Percentiles rank a stretch among this genome's conserved stretches.
These are phyloP conservation scores for Apomyelois bistriatella DNA, from an alignment of 2,888 invertebrate genomes.

Conservation along the genomic window DNA sequence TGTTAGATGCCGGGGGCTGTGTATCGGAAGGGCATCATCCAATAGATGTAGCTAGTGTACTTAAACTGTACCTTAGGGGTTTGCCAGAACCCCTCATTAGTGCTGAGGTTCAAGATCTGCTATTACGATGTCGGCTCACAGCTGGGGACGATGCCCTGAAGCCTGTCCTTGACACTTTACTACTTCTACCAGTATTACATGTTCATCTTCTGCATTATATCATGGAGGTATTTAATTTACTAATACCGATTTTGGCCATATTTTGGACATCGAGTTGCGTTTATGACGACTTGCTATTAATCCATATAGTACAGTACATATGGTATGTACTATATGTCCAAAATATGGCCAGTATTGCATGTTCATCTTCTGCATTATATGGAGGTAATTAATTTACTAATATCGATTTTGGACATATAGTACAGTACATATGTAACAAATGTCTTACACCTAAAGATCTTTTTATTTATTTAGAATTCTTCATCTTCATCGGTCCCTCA, in stretches of 20 bases:
- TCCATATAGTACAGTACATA: no score
- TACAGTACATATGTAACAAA: no score
- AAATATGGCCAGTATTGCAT: slow-evolving; percentile 88
- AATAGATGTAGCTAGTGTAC: slow-evolving; percentile 91
- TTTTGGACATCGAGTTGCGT: no score
- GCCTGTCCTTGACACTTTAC: slow-evolving; percentile 84
- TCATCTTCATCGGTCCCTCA: no score
- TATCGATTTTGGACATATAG: background rate
- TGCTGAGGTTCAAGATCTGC: slow-evolving; percentile 87
- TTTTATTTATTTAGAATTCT: no score
- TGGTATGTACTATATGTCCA: no score
- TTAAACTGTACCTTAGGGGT: slow-evolving; percentile 92
- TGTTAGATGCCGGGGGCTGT: slow-evolving; percentile 85
- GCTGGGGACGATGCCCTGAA: slow-evolving; percentile 79
- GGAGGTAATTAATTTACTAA: slow-evolving; percentile 74
- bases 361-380: slow-evolving; percentile 90
- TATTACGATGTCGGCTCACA: slow-evolving; percentile 83
- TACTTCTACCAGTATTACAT: slow-evolving; percentile 87
- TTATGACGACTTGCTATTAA: no score
- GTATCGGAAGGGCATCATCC: slow-evolving; percentile 87
- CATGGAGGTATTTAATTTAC: slow-evolving; percentile 81
- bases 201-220: slow-evolving; percentile 89
- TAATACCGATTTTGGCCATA: background rate
- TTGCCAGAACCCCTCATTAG: slow-evolving; percentile 90
- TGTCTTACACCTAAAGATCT: no score